A percentile compares a stretch with the other conserved stretches of the same genome.
These are phyloP conservation scores for Glaucopsyche alexis DNA, from an alignment of 2,888 invertebrate genomes.

Conservation along the genomic window DNA sequence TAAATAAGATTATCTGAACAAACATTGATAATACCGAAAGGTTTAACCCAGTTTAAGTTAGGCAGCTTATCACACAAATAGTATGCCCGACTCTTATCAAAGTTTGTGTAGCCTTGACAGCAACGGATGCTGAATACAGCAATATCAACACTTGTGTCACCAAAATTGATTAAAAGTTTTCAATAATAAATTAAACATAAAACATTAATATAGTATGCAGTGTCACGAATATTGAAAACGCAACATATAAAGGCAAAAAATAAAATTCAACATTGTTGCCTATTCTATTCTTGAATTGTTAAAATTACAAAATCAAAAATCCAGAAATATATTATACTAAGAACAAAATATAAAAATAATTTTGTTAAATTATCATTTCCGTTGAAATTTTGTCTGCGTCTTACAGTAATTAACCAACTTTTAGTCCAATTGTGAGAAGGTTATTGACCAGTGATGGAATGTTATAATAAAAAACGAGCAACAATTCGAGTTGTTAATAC, in stretches of 20 bases:
- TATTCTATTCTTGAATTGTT: neutral
- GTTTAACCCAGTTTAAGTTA: constrained; percentile 64
- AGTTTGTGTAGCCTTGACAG: constrained; percentile 60
- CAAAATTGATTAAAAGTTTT: neutral
- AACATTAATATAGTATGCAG: neutral
- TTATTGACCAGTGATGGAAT: constrained; percentile 27
- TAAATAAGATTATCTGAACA: constrained; percentile 32
- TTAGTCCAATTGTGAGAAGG: constrained; percentile 27
- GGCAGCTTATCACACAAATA: constrained; percentile 53
- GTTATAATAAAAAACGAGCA: constrained; percentile 26
- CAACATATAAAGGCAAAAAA: neutral
- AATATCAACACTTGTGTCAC: constrained; percentile 43
- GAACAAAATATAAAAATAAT: neutral
- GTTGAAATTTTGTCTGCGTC: constrained; percentile 4
- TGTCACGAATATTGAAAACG: neutral
- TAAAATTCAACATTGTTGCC: neutral
- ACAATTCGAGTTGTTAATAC: constrained; percentile 25
- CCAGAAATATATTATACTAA: neutral
- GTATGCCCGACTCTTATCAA: constrained; percentile 56
- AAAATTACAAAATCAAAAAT: neutral
- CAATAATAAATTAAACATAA: neutral
- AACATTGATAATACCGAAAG: constrained; percentile 45
- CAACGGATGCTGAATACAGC: constrained; percentile 58
- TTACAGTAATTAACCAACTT: constrained; percentile 20
- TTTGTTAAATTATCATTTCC: constrained; percentile 10